Conservation (phyloP, 1,140 invertebrate species). For the Proctacanthus coquilletti region DNA sequence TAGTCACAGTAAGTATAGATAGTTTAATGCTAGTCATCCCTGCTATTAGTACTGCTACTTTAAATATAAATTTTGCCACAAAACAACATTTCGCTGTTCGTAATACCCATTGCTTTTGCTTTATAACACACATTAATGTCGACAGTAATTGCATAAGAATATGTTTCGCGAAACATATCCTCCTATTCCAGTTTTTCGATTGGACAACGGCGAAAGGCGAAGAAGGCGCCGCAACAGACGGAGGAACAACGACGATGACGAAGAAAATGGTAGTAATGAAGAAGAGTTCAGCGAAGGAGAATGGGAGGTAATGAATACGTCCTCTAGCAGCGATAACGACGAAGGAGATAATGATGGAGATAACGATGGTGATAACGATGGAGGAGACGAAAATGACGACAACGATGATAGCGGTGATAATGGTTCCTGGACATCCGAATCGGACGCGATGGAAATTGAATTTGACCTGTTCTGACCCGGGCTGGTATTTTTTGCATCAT, state of each 20-base stretch:
- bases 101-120: too few species aligned
- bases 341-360: conserved; percentile 28
- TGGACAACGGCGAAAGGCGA: neutral
- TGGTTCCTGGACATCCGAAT: conserved; percentile 6
- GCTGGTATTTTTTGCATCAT: too few species aligned
- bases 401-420: conserved; percentile 20
- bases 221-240: neutral
- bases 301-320: conserved; percentile 16
- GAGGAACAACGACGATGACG: conserved; percentile 27
- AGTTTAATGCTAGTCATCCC: too few species aligned
- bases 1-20: conserved; percentile 4
- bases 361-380: conserved; percentile 25
- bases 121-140: neutral
- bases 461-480: neutral
- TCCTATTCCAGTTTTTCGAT: neutral
- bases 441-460: neutral
- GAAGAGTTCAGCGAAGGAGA: conserved; percentile 30
- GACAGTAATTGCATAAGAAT: neutral
- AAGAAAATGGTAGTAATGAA: conserved; percentile 25
- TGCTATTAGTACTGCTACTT: conserved; percentile 4
- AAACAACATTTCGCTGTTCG: too few species aligned
- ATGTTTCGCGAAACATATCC: neutral
- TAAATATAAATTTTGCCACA: conserved; percentile 4
- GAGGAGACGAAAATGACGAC: conserved; percentile 26
- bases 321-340: conserved; percentile 17